Evolutionary conservation across 2,797 vertebrate species (phyloP).

Genomic region (Simalia tracyae): DNA sequence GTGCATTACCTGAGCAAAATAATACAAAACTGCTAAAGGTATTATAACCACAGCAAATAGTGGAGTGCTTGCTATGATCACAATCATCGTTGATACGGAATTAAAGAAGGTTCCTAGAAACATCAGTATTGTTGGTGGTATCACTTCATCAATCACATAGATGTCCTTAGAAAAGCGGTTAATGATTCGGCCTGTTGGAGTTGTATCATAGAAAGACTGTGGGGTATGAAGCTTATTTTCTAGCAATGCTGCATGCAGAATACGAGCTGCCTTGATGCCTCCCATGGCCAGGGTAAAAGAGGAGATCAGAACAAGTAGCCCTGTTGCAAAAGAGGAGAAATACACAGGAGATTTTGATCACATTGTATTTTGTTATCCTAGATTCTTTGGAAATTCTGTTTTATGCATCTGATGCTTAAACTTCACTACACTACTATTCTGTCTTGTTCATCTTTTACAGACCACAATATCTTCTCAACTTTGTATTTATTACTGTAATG

Average conservation of each 20-base stretch:
- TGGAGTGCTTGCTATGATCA: slow-evolving; percentile 87
- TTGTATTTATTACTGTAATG: neutral
- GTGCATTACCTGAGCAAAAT: slow-evolving; percentile 87
- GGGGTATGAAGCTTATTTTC: slow-evolving; percentile 90
- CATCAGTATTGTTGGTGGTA: slow-evolving; percentile 86
- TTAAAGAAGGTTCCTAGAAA: slow-evolving; percentile 84
- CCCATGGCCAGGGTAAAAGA: slow-evolving; percentile 87
- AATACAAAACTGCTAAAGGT: slow-evolving; percentile 84
- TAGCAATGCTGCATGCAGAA: slow-evolving; percentile 83
- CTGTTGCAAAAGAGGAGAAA: slow-evolving; percentile 66
- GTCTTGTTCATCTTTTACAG: neutral
- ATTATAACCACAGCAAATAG: slow-evolving; percentile 84
- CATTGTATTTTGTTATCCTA: neutral
- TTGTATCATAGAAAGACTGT: slow-evolving; percentile 95
- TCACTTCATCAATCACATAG: slow-evolving; percentile 88
- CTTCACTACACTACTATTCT: neutral
- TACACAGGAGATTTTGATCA: accelerated
- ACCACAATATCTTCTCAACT: neutral
- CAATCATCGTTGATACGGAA: slow-evolving; percentile 86
- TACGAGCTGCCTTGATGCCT: slow-evolving; percentile 82
- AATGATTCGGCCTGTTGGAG: slow-evolving; percentile 91
- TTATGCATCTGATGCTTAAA: neutral
- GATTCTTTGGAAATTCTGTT: neutral
- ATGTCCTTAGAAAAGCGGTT: slow-evolving; percentile 98
- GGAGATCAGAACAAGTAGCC: slow-evolving; percentile 85